These are phyloP conservation scores for Brachionus rotundiformis DNA, from an alignment of 1,140 invertebrate genomes.

Conservation along the genomic window DNA sequence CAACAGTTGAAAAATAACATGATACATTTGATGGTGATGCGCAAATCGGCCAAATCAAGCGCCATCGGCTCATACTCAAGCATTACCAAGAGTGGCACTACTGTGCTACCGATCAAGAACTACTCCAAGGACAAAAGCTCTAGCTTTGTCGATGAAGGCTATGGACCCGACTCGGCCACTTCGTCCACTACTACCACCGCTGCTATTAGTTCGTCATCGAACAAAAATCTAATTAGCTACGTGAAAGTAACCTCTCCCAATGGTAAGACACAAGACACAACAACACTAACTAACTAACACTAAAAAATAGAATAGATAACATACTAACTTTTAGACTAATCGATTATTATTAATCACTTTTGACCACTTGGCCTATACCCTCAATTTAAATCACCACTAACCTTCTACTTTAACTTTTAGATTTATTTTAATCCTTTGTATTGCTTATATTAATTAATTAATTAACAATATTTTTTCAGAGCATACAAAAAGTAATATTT, in stretches of 20 bases:
- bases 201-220: slow-evolving; percentile 22
- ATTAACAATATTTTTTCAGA: slow-evolving; percentile 7
- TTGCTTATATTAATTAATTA: too few relatives aligned
- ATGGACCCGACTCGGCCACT: slow-evolving; percentile 31
- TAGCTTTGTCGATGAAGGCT: slow-evolving; percentile 49
- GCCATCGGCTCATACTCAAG: slow-evolving; percentile 16
- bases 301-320: slow-evolving; percentile 2
- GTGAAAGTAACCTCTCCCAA: slow-evolving; percentile 42
- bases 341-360: neutral
- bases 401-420: too few relatives aligned
- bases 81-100: neutral
- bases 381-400: too few relatives aligned
- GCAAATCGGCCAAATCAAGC: slow-evolving; percentile 47
- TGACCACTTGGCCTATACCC: too few relatives aligned
- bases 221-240: slow-evolving; percentile 41
- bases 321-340: neutral
- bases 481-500: neutral
- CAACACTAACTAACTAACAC: slow-evolving; percentile 8
- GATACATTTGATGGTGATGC: slow-evolving; percentile 51
- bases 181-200: slow-evolving; percentile 47
- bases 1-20: slow-evolving; percentile 48
- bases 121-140: slow-evolving; percentile 25
- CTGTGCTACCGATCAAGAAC: slow-evolving; percentile 33
- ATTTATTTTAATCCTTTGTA: too few relatives aligned
- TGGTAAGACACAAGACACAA: slow-evolving; percentile 18